A percentile compares a stretch with the other conserved stretches of the same genome.
These are phyloP conservation scores for Xylota segnis DNA, from an alignment of 2,888 invertebrate genomes.

Conservation along the genomic window DNA sequence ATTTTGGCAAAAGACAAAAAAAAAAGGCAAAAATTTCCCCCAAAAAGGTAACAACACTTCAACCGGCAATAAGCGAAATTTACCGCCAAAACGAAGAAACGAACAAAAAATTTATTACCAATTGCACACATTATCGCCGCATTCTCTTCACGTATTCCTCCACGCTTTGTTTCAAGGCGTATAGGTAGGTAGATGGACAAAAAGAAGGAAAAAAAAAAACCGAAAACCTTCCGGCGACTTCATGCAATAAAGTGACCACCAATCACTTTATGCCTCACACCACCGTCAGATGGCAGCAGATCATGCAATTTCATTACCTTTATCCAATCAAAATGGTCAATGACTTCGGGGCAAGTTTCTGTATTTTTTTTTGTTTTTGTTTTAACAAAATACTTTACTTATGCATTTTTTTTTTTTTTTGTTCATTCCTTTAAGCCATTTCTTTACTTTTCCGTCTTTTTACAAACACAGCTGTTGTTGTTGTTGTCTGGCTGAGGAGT, in stretches of 20 bases:
- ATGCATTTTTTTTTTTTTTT: slow-evolving; percentile 24
- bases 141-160: slow-evolving; percentile 47
- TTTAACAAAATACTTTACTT: slow-evolving; percentile 1
- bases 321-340: slow-evolving; percentile 68
- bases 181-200: neutral
- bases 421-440: slow-evolving; percentile 19
- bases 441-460: slow-evolving; percentile 29
- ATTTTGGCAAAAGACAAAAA: too few species aligned
- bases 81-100: slow-evolving; percentile 25
- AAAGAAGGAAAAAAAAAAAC: neutral
- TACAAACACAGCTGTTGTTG: slow-evolving; percentile 22
- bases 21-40: slow-evolving; percentile 14
- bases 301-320: slow-evolving; percentile 69
- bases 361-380: slow-evolving; percentile 8
- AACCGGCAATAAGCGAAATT: slow-evolving; percentile 40
- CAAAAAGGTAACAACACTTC: neutral
- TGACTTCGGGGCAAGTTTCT: slow-evolving; percentile 61
- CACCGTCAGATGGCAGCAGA: slow-evolving; percentile 64
- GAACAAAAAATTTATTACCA: slow-evolving; percentile 19
- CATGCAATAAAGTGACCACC: slow-evolving; percentile 51
- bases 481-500: too few species aligned
- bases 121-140: slow-evolving; percentile 64
- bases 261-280: slow-evolving; percentile 47
- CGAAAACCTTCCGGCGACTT: slow-evolving; percentile 32
- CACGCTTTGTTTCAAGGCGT: slow-evolving; percentile 12